A percentile compares a stretch with the other conserved stretches of the same genome.
phyloP scores from a whole-genome alignment of 1,140 invertebrate genomes.

The Drosophila pallidifrons region DNA sequence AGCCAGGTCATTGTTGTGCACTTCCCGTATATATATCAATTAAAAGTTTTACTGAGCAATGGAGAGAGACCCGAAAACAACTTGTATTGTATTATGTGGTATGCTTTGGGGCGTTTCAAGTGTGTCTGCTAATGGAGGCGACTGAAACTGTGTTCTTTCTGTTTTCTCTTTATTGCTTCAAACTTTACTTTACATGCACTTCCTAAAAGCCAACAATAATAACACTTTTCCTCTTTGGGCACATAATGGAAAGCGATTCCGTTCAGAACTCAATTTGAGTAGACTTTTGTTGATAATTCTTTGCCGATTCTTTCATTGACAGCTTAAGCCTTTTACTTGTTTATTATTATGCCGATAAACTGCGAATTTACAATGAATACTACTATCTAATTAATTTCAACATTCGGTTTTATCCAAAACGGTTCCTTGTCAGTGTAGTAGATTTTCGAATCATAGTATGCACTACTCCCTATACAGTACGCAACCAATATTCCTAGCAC shows the following conservation, averaged over 20 bases:
- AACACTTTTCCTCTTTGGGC: no score
- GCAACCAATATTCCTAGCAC: neutral
- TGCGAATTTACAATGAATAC: no score
- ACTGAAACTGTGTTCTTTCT: neutral
- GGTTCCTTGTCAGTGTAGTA: neutral
- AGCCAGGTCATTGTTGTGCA: conserved; percentile 25
- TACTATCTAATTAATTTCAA: neutral
- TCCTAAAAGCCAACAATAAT: neutral
- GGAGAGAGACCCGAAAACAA: conserved; percentile 2
- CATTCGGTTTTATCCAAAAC: neutral
- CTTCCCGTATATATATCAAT: conserved; percentile 55
- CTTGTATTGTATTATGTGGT: conserved; percentile 50
- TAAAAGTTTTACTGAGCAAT: conserved; percentile 55
- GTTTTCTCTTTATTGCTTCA: neutral
- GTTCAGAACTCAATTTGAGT: neutral
- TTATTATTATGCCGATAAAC: no score
- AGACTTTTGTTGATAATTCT: neutral
- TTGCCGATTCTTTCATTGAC: neutral
- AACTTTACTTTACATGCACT: neutral
- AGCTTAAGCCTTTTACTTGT: neutral
- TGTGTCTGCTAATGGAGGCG: conserved; percentile 58
- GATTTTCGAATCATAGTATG: neutral
- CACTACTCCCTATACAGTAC: neutral
- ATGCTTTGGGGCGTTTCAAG: conserved; percentile 54
- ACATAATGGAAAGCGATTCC: no score